These are phyloP conservation scores for Dallia pectoralis DNA, from an alignment of 2,797 vertebrate genomes.

Conservation along the genomic window DNA sequence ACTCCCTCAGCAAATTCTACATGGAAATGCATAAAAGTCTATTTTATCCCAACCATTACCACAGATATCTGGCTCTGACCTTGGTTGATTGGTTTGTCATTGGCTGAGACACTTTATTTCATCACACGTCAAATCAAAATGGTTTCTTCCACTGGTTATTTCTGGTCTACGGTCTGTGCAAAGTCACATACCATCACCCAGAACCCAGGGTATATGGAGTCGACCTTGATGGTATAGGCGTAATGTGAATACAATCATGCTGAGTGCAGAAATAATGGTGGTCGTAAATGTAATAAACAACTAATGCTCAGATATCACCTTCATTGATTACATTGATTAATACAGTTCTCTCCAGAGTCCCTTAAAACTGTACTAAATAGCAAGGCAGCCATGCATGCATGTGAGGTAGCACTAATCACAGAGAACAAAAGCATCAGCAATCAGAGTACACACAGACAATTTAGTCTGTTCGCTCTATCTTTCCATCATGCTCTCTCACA, in stretches of 20 bases:
- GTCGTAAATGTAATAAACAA: constrained; percentile 76
- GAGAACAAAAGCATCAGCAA: background rate
- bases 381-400: constrained; percentile 66
- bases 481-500: background rate
- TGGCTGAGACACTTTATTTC: constrained; percentile 54
- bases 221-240: constrained; percentile 66
- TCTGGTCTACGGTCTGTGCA: constrained; percentile 43
- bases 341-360: constrained; percentile 64
- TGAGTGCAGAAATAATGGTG: constrained; percentile 72
- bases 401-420: constrained; percentile 49
- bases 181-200: constrained; percentile 53
- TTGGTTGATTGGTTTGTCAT: constrained; percentile 60
- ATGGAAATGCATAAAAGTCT: background rate
- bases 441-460: background rate
- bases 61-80: constrained; percentile 40
- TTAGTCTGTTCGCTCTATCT: background rate
- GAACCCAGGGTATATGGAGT: background rate
- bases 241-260: constrained; percentile 78
- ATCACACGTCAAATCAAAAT: constrained; percentile 62
- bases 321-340: constrained; percentile 68
- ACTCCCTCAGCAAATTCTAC: constrained; percentile 15
- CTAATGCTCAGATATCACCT: constrained; percentile 65
- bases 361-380: constrained; percentile 70
- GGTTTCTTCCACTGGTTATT: constrained; percentile 50
- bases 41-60: constrained; percentile 32